These are phyloP conservation scores for Drosophila tsacasi DNA, from an alignment of 1,140 invertebrate genomes.

Conservation along the genomic window DNA sequence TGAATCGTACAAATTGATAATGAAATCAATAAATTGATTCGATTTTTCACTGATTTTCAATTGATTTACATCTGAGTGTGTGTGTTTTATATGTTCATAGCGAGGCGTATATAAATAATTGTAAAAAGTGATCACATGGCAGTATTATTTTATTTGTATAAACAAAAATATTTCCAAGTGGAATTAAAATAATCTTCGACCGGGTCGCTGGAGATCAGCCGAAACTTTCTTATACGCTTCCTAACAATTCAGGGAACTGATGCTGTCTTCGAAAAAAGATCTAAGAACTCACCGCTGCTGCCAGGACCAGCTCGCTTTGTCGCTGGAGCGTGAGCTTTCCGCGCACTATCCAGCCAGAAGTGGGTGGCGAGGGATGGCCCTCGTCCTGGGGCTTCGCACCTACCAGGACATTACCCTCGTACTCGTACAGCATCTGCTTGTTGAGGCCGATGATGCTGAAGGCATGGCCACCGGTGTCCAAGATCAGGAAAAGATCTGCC, in stretches of 20 bases:
- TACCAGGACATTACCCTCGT: conserved; percentile 79
- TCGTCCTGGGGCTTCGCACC: conserved; percentile 82
- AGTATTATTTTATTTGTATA: conserved; percentile 21
- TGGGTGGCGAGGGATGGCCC: conserved; percentile 68
- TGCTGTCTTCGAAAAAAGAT: not conserved
- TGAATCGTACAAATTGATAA: conserved; percentile 70
- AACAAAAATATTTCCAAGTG: conserved; percentile 40
- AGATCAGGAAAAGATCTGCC: conserved; percentile 75
- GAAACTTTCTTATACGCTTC: conserved; percentile 24
- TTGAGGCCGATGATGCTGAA: conserved; percentile 82
- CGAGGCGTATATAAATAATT: conserved; percentile 7
- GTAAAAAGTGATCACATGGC: conserved; percentile 18
- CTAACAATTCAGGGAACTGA: not conserved
- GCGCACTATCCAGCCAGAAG: conserved; percentile 82
- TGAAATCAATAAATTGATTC: conserved; percentile 73
- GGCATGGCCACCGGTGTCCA: conserved; percentile 69
- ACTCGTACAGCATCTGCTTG: conserved; percentile 84
- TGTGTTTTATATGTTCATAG: not conserved
- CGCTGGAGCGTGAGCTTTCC: conserved; percentile 82
- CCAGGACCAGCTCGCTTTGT: conserved; percentile 68
- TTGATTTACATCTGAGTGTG: conserved; percentile 17
- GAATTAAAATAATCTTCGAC: conserved; percentile 12
- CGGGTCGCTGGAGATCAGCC: conserved; percentile 24
- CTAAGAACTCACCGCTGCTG: conserved; percentile 75
- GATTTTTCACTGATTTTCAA: conserved; percentile 47